These are phyloP conservation scores for Microcebus tavaratra DNA, from an alignment of 2,113 vertebrate species.

Conservation along the genomic window DNA sequence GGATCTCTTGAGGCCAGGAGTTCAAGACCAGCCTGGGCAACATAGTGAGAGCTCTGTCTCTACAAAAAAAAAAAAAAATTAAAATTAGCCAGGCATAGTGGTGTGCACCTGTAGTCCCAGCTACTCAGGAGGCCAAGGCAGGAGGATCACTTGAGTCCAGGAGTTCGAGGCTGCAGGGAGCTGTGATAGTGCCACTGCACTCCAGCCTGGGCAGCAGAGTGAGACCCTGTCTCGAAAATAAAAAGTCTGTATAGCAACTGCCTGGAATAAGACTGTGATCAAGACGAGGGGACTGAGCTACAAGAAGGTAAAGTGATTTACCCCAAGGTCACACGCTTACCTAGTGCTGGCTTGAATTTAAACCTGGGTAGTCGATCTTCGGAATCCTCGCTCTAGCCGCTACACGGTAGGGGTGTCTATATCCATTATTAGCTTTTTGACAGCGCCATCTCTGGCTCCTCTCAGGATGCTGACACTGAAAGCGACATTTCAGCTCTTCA, in stretches of 20 bases:
- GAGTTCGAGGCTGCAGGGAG: too few relatives aligned
- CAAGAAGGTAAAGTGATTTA: background rate
- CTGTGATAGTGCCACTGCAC: too few relatives aligned
- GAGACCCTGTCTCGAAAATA: too few relatives aligned
- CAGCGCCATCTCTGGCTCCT: background rate
- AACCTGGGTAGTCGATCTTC: background rate
- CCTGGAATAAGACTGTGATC: background rate
- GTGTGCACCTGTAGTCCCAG: too few relatives aligned
- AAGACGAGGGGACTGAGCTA: background rate
- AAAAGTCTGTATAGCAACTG: background rate
- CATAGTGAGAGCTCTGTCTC: too few relatives aligned
- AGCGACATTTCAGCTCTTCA: conserved; percentile 66
- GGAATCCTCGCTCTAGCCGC: background rate
- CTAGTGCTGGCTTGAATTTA: background rate
- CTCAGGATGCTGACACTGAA: conserved; percentile 76
- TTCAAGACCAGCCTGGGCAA: too few relatives aligned
- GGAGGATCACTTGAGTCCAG: too few relatives aligned
- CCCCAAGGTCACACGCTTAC: background rate
- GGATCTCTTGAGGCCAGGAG: too few relatives aligned
- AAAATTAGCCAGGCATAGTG: too few relatives aligned
- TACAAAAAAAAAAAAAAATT: too few relatives aligned
- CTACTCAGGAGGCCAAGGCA: too few relatives aligned
- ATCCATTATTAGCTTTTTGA: background rate
- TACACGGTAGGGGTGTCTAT: fast-evolving
- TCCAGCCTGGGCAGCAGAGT: too few relatives aligned